Evolutionary conservation across 2,113 vertebrate species (phyloP).

Genomic region (human (Homo sapiens)): GRCh38 chr12:116864501-116865000

Average conservation of each 20-base stretch:
- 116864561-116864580: background rate
- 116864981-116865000: background rate
- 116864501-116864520: background rate
- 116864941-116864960: background rate
- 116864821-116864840: background rate
- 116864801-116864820: background rate
- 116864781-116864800: too few relatives aligned
- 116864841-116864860: background rate
- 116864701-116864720: too few relatives aligned
- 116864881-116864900: background rate
- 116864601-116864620: background rate
- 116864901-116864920: background rate
- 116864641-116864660: background rate
- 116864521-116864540: too few relatives aligned
- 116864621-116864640: background rate
- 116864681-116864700: too few relatives aligned
- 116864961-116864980: background rate
- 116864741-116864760: too few relatives aligned
- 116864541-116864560: background rate
- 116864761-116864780: too few relatives aligned
- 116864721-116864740: too few relatives aligned
- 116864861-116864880: accelerated
- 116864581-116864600: background rate
- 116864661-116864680: background rate
- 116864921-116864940: constrained; percentile 25